Percentiles rank a stretch among this genome's conserved stretches.
phyloP scores from a whole-genome alignment of 2,888 invertebrate genomes.

The Girardia tigrina region DNA sequence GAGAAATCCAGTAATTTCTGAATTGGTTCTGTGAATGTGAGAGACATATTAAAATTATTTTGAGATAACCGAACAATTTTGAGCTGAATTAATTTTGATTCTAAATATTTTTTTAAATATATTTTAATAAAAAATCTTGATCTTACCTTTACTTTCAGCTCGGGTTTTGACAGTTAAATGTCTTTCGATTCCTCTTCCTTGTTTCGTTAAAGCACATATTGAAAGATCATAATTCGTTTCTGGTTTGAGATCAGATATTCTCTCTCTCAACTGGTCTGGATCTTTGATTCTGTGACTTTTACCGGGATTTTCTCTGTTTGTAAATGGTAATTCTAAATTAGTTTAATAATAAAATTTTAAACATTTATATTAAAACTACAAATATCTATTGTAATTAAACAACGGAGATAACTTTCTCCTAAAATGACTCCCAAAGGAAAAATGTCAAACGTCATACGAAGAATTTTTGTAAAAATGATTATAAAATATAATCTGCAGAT shows the following conservation, averaged over 20 bases:
- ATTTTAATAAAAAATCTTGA: not conserved
- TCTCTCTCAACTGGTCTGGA: constrained; percentile 19
- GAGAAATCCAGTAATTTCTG: constrained; percentile 16
- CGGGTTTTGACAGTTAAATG: constrained; percentile 32
- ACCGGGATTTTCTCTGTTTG: not conserved
- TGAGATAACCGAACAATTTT: not conserved
- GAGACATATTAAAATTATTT: constrained; percentile 17
- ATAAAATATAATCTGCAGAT: too few species aligned
- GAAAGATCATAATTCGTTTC: constrained; percentile 36
- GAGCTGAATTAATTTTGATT: not conserved
- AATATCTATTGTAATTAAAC: not conserved
- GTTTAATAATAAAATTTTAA: not conserved
- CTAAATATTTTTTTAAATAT: not conserved
- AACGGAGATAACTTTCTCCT: not conserved
- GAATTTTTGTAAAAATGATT: not conserved
- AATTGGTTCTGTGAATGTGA: not conserved
- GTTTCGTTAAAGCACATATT: constrained; percentile 33
- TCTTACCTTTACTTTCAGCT: constrained; percentile 30
- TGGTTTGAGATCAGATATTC: constrained; percentile 34
- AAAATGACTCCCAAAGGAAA: not conserved
- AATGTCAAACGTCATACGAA: not conserved
- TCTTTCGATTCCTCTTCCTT: constrained; percentile 29
- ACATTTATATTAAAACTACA: not conserved
- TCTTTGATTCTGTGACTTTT: constrained; percentile 21
- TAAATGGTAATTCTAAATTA: not conserved